Evolutionary conservation across 2,797 vertebrate species (phyloP).

Genomic region (Phaenicophaeus curvirostris): DNA sequence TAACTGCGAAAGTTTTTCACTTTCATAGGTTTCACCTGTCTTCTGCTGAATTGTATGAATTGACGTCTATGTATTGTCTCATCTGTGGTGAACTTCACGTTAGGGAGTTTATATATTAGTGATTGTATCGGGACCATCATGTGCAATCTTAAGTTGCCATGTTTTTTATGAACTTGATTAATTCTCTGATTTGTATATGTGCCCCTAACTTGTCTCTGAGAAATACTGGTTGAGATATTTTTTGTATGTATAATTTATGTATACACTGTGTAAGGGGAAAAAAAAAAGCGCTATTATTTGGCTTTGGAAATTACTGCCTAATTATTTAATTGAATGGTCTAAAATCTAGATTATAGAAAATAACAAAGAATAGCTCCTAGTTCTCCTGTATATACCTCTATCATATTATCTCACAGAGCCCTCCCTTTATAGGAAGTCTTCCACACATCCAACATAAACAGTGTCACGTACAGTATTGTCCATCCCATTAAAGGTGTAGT

Average conservation of each 20-base stretch:
- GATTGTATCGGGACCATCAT: neutral
- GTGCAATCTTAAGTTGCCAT: neutral
- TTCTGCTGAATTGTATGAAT: neutral
- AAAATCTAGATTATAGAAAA: neutral
- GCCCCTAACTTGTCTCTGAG: neutral
- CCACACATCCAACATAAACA: neutral
- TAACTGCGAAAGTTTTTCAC: neutral
- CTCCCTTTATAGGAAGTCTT: neutral
- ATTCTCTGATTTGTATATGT: neutral
- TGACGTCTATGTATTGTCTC: neutral
- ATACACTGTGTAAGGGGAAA: accelerated
- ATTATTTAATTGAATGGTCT: neutral
- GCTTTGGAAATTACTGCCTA: neutral
- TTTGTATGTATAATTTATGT: neutral
- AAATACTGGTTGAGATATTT: accelerated
- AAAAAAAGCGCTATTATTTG: neutral
- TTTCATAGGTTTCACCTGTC: neutral
- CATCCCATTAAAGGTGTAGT: neutral
- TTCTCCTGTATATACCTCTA: neutral
- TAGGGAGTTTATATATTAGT: neutral
- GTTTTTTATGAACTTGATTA: neutral
- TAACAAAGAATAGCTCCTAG: neutral
- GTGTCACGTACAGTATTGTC: neutral
- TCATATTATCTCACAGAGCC: neutral
- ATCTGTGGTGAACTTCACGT: too few relatives aligned